Percentiles rank a stretch among this genome's conserved stretches.
phyloP scores from a whole-genome alignment of 2,113 vertebrate species.

The Cinclus cinclus region DNA sequence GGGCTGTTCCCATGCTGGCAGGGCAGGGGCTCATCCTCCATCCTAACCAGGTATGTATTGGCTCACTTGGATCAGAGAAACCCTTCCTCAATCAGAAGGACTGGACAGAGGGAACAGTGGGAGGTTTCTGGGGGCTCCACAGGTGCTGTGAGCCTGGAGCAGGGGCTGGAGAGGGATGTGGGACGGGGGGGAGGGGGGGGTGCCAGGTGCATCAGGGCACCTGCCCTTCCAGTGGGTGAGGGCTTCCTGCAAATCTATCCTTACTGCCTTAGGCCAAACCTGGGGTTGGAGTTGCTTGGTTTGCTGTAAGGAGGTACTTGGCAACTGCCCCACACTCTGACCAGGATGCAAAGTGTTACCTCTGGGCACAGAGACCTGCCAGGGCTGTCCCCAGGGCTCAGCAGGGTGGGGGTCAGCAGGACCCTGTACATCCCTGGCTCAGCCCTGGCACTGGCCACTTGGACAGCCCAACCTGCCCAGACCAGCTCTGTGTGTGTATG shows the following conservation, averaged over 20 bases:
- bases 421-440: background rate
- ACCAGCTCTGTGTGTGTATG: background rate
- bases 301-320: background rate
- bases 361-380: background rate
- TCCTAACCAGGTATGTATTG: background rate
- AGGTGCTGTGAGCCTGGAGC: background rate
- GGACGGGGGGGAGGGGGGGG: too few species aligned
- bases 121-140: background rate
- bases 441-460: background rate
- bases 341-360: background rate
- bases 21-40: background rate
- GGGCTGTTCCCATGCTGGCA: background rate
- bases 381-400: background rate
- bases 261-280: background rate
- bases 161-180: accelerated
- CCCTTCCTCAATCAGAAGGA: background rate
- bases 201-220: background rate
- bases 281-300: background rate
- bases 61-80: background rate
- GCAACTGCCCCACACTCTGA: background rate
- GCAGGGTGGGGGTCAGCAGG: accelerated
- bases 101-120: background rate
- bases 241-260: background rate
- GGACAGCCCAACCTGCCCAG: background rate
- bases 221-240: background rate